These are phyloP conservation scores for Drosophila athabasca DNA, from an alignment of 1,140 invertebrate genomes.

Conservation along the genomic window DNA sequence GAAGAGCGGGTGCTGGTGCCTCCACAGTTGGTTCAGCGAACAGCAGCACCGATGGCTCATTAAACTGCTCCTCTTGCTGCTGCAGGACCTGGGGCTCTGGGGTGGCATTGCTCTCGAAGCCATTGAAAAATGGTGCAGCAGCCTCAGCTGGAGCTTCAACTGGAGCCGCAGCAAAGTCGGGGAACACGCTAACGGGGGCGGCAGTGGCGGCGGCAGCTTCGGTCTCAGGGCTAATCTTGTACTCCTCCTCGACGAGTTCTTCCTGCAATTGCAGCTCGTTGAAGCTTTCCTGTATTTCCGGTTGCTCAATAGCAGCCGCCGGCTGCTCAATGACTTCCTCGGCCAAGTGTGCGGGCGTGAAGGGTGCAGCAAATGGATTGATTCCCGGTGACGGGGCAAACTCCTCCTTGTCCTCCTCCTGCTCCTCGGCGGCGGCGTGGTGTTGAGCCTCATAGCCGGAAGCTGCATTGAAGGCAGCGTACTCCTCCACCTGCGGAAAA, in stretches of 20 bases:
- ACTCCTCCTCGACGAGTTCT: constrained; percentile 42
- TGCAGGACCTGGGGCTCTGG: constrained; percentile 23
- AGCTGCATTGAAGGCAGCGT: constrained; percentile 64
- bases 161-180: not conserved
- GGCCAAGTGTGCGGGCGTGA: constrained; percentile 31
- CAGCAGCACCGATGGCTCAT: constrained; percentile 1
- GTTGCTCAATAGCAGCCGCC: constrained; percentile 1
- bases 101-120: constrained; percentile 20
- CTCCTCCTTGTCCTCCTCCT: not conserved
- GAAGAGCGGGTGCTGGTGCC: not conserved
- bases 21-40: constrained; percentile 7
- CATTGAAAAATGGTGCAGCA: constrained; percentile 31
- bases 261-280: constrained; percentile 47
- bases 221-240: not conserved
- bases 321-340: constrained; percentile 6
- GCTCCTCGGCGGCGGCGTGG: constrained; percentile 2
- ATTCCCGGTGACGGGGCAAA: constrained; percentile 12
- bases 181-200: too few relatives aligned
- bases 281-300: constrained; percentile 39
- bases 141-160: not conserved
- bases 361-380: constrained; percentile 62
- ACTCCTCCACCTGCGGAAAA: constrained; percentile 59
- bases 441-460: constrained; percentile 37
- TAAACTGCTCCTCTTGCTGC: constrained; percentile 1
- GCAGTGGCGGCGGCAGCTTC: too few relatives aligned